A percentile compares a stretch with the other conserved stretches of the same genome.
phyloP scores from a whole-genome alignment of 1,140 invertebrate genomes.

The Lepidotrigona ventralis region DNA sequence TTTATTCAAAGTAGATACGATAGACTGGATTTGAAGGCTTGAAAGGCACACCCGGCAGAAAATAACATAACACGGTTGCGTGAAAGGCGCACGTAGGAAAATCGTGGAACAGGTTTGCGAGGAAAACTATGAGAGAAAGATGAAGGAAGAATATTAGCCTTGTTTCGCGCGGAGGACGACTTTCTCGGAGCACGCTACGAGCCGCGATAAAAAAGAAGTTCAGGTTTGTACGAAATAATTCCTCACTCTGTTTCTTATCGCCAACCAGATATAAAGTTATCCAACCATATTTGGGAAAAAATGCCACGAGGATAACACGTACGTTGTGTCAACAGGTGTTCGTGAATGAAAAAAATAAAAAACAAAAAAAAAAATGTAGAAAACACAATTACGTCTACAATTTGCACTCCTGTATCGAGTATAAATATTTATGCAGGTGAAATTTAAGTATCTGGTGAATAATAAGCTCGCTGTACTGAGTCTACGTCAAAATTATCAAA shows the following conservation, averaged over 20 bases:
- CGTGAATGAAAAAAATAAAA: not conserved
- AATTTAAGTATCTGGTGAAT: no score
- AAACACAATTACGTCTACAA: no score
- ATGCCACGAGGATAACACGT: not conserved
- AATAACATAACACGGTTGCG: slow-evolving; percentile 11
- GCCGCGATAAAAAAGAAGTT: not conserved
- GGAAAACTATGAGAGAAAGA: slow-evolving; percentile 26
- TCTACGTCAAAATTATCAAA: no score
- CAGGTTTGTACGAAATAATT: slow-evolving; percentile 3
- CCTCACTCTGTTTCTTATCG: not conserved
- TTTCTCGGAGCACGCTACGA: not conserved
- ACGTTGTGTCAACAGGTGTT: not conserved
- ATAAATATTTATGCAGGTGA: no score
- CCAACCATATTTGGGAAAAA: not conserved
- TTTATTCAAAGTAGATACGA: not conserved
- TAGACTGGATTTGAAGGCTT: not conserved
- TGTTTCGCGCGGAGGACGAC: not conserved
- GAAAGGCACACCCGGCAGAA: not conserved
- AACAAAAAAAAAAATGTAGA: not conserved
- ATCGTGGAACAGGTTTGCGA: not conserved
- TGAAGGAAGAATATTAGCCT: not conserved
- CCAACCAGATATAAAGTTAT: no score
- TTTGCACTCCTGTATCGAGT: no score
- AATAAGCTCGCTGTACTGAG: no score
- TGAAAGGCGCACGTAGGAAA: slow-evolving; percentile 6